These are phyloP conservation scores for Mya arenaria DNA, from an alignment of 1,140 invertebrate species.

Conservation along the genomic window DNA sequence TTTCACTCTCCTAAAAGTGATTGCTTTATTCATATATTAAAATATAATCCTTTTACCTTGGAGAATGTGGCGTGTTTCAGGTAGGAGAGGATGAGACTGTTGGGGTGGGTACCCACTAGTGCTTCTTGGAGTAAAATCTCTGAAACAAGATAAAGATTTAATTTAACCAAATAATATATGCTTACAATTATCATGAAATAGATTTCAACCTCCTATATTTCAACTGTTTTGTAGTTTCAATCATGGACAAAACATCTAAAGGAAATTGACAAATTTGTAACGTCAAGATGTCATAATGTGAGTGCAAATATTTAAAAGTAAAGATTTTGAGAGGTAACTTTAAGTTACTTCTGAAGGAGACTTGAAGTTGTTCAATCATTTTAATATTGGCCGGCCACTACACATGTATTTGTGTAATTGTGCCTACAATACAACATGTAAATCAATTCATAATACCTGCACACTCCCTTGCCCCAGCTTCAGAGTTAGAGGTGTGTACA, in stretches of 20 bases:
- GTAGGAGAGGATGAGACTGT: constrained; percentile 94
- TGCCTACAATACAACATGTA: no score
- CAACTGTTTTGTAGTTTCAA: neutral
- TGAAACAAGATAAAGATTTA: constrained; percentile 44
- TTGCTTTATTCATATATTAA: no score
- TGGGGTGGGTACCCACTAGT: constrained; percentile 94
- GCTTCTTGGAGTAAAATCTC: constrained; percentile 97
- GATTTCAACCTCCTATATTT: neutral
- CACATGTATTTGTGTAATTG: no score
- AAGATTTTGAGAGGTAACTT: no score
- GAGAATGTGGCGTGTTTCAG: constrained; percentile 95
- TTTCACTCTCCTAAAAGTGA: no score
- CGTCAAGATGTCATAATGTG: neutral
- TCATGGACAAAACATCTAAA: no score
- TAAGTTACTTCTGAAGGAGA: no score
- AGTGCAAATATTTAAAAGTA: neutral
- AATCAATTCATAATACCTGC: no score
- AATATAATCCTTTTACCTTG: no score
- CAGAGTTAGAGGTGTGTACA: neutral
- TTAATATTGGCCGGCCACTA: no score
- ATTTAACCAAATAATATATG: neutral
- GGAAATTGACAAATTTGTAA: neutral
- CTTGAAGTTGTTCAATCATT: no score
- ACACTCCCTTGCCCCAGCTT: constrained; percentile 37
- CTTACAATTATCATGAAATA: neutral